Percentiles rank a stretch among this genome's conserved stretches.
These are phyloP conservation scores for Agrotis clavis DNA, from an alignment of 2,888 invertebrate genomes.

Conservation along the genomic window DNA sequence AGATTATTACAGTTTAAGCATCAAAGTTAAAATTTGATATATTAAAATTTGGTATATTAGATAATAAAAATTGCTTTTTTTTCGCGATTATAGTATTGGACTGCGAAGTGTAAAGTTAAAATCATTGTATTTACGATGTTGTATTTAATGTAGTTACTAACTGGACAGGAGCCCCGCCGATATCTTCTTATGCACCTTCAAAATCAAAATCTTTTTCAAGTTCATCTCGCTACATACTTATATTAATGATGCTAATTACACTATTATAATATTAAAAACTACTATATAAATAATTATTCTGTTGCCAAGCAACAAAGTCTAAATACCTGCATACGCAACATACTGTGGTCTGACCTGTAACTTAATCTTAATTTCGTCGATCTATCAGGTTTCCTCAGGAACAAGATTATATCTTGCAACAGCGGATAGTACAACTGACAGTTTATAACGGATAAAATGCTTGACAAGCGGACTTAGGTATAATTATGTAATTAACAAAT, in stretches of 20 bases:
- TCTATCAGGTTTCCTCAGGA: conserved; percentile 45
- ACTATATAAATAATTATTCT: background rate
- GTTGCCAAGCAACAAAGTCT: background rate
- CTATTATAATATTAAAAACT: background rate
- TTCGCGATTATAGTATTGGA: too few relatives aligned
- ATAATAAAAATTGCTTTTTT: too few relatives aligned
- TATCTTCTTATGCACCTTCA: too few relatives aligned
- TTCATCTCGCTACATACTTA: background rate
- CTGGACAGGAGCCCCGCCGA: too few relatives aligned
- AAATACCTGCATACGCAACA: background rate
- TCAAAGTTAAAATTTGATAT: too few relatives aligned
- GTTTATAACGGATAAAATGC: conserved; percentile 3
- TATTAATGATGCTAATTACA: background rate
- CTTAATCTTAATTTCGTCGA: conserved; percentile 16
- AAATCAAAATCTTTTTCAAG: too few relatives aligned
- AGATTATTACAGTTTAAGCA: too few relatives aligned
- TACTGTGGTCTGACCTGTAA: conserved; percentile 26
- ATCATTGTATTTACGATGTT: too few relatives aligned
- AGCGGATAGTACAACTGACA: conserved; percentile 22
- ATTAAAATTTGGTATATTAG: too few relatives aligned
- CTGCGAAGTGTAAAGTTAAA: too few relatives aligned
- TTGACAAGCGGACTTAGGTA: background rate
- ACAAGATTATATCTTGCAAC: conserved; percentile 35
- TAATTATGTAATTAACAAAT: conserved; percentile 16
- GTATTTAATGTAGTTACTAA: too few relatives aligned